Evolutionary conservation across 1,140 invertebrate genomes (phyloP), one percentile per base, ranked within the genome.

Genomic region (Aphelinus certus): DNA sequence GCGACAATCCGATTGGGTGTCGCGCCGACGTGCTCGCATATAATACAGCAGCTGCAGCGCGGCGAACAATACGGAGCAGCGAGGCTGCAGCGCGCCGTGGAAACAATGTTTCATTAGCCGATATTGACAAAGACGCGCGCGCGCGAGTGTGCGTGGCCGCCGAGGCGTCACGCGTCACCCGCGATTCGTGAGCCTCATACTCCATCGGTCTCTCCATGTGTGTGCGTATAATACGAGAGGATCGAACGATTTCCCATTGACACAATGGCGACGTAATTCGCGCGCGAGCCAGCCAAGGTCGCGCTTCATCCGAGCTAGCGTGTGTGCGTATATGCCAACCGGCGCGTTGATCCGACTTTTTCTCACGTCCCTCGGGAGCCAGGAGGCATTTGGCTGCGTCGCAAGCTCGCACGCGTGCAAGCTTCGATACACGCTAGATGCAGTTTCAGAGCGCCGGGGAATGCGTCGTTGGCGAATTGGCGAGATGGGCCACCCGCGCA

Each of bases 231-330:
- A 26, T 56, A 7, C 62, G 62, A 57, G 60, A 64, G 71, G 58
- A 65, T 72, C 71, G 61, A 63, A n/a, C 51, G 61, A 58, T 57
- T 58, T 47, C 66, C 66, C 66, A 68, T 66, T 55, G 64, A 66
- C 7, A 10, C 49, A 42, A 56, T 56, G 51, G 51, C 47, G 62
- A 55, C 48, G 64, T 55, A 66, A 66, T 55, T 66, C 66, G 66
- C 26, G 26, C 53, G 42, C 42, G 46, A 2, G 66, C 43, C 4
- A 9, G 6, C 3, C 68, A 70, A 70, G 68, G 68, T 61, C 55
- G 65, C 0, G 26, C 26, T 26, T 26, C 26, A 26, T 26, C 26
- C 26, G 26, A 26, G 26, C 26, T 26, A 26, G 26, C 26, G 26
- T 26, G 0, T 26, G 26, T 26, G 26, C 26, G 26, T 26, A 26